These are phyloP conservation scores for Acanthoscelides obtectus DNA, from an alignment of 2,888 invertebrate species.

Conservation along the genomic window DNA sequence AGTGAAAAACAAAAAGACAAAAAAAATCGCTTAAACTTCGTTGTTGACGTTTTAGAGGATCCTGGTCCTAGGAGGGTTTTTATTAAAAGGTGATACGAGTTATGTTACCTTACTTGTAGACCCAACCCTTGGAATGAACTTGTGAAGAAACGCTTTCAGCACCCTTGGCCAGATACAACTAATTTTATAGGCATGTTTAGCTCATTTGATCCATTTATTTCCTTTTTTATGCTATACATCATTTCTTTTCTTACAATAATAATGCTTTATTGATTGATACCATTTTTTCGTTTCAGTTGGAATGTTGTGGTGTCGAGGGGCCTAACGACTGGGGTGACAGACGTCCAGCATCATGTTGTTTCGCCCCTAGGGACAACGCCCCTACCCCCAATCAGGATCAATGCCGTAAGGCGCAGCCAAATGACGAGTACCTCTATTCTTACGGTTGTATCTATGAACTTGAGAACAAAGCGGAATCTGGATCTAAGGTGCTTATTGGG, in stretches of 20 bases:
- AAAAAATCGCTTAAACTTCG: too few species aligned
- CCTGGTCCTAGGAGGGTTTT: too few species aligned
- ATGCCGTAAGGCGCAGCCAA: slow-evolving; percentile 34
- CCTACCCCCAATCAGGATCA: slow-evolving; percentile 32
- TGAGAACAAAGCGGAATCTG: slow-evolving; percentile 51
- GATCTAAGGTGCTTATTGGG: slow-evolving; percentile 56
- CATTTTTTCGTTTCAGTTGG: slow-evolving; percentile 49
- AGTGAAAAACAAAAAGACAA: too few species aligned
- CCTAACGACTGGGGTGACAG: slow-evolving; percentile 44
- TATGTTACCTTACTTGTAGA: too few species aligned
- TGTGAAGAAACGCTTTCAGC: too few species aligned
- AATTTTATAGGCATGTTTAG: too few species aligned
- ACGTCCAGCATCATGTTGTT: slow-evolving; percentile 62
- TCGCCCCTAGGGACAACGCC: slow-evolving; percentile 32
- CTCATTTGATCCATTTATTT: background rate
- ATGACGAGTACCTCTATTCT: slow-evolving; percentile 40
- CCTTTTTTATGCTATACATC: background rate
- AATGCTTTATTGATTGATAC: too few species aligned
- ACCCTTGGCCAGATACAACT: too few species aligned
- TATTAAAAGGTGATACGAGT: too few species aligned
- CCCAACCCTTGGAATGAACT: too few species aligned
- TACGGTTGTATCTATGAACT: slow-evolving; percentile 56
- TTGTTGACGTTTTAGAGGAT: too few species aligned
- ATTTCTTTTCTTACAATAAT: too few species aligned
- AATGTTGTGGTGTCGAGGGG: slow-evolving; percentile 44